These are phyloP conservation scores for Lamproptera curius DNA, from an alignment of 2,888 invertebrate species.

Conservation along the genomic window DNA sequence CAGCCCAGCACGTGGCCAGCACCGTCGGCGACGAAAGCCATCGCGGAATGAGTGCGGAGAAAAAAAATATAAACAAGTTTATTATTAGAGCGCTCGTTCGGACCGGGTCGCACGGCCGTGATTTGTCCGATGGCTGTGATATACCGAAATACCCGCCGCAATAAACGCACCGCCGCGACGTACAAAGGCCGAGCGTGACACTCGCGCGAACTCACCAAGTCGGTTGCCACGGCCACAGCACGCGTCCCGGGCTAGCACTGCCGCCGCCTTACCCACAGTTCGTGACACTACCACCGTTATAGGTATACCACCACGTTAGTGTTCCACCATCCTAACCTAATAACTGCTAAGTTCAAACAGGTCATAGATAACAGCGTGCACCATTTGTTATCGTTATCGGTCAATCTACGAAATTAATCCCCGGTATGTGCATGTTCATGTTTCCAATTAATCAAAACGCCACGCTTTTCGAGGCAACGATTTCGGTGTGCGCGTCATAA, in stretches of 20 bases:
- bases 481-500: slow-evolving; percentile 8
- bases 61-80: slow-evolving; percentile 75
- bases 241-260: slow-evolving; percentile 8
- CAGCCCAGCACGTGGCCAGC: slow-evolving; percentile 67
- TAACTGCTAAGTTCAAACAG: neutral
- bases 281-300: slow-evolving; percentile 2
- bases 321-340: no score
- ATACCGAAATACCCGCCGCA: slow-evolving; percentile 74
- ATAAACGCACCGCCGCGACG: slow-evolving; percentile 56
- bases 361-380: neutral
- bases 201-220: slow-evolving; percentile 41
- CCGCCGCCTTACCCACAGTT: neutral
- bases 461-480: slow-evolving; percentile 2
- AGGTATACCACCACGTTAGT: slow-evolving; percentile 8
- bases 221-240: slow-evolving; percentile 38
- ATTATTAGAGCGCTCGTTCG: slow-evolving; percentile 75
- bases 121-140: slow-evolving; percentile 74
- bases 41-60: slow-evolving; percentile 40
- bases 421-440: neutral
- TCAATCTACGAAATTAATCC: neutral
- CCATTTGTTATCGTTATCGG: neutral
- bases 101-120: slow-evolving; percentile 75
- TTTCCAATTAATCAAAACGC: neutral
- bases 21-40: slow-evolving; percentile 43
- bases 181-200: slow-evolving; percentile 53